Evolutionary conservation across 2,888 invertebrate genomes (phyloP).

Genomic region (Meandrusa payeni): DNA sequence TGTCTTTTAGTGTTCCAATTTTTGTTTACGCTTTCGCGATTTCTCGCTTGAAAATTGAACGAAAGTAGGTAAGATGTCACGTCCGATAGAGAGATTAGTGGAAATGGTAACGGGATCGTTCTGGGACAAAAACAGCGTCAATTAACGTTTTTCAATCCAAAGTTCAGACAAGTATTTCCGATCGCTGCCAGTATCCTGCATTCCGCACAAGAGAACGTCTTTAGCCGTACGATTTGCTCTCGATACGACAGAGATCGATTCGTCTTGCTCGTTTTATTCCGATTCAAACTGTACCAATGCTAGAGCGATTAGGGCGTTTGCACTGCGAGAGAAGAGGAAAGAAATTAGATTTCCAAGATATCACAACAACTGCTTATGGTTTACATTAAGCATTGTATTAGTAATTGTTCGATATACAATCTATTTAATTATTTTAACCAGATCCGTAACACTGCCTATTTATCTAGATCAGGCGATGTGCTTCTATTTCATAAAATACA

Average conservation of each 20-base stretch:
- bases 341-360: slow-evolving; percentile 48
- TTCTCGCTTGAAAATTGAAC: slow-evolving; percentile 35
- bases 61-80: slow-evolving; percentile 48
- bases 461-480: too few relatives aligned
- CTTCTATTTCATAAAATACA: too few relatives aligned
- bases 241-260: slow-evolving; percentile 73
- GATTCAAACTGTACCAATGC: slow-evolving; percentile 77
- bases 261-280: slow-evolving; percentile 69
- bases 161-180: slow-evolving; percentile 66
- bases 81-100: slow-evolving; percentile 58
- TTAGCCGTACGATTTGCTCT: slow-evolving; percentile 74
- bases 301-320: slow-evolving; percentile 66
- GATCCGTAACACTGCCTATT: too few relatives aligned
- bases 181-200: slow-evolving; percentile 61
- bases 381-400: too few relatives aligned
- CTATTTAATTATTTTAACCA: too few relatives aligned
- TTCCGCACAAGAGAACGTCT: slow-evolving; percentile 67
- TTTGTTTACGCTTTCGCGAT: slow-evolving; percentile 40
- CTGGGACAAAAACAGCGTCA: slow-evolving; percentile 70
- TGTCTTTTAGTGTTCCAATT: slow-evolving; percentile 35
- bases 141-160: slow-evolving; percentile 70
- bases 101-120: slow-evolving; percentile 56
- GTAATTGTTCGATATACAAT: too few relatives aligned
- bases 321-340: slow-evolving; percentile 45
- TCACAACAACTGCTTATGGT: too few relatives aligned